Evolutionary conservation across 1,140 invertebrate genomes (phyloP), one percentile per base, ranked within the genome.

Genomic region (Macrotrachela quadricornifera): DNA sequence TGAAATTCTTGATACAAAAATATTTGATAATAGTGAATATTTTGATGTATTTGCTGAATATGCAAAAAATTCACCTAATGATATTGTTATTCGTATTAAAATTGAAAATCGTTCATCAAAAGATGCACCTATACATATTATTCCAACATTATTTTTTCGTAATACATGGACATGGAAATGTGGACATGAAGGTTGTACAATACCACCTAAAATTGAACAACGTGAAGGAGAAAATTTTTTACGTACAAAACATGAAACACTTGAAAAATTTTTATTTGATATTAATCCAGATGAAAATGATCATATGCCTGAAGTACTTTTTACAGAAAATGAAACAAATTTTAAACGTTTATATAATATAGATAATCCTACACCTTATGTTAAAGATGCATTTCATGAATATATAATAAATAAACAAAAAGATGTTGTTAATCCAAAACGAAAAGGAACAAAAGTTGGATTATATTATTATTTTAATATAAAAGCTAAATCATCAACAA

Each of bases 1-100:
- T 54, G 69, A 71, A 57, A 38, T 71, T 11, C 50, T 64, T 21
- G 66, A 71, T 53, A 66, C 67, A 55, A 12, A 1, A 17, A 18
- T 52, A 9, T 66, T 71, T 57, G 59, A 66, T 40, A 53, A 65
- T 8, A 60, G 60, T 46, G 42, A 57, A 13, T 71, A 71, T 55
- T 71, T 68, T 65, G 68, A 71, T 56, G 62, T 71, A n/a, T 48
- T 43, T 30, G 65, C 62, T 10, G 69, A 71, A 46, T 71, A 69
- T 53, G 65, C 64, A 45, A 71, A 71, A 55, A 52, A 41, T 10
- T 57, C 56, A 2, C 65, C 67, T 0, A 63, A 68, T 46, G 62
- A 69, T 52, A 61, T 71, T 10, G 57, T 70, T 6, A 59, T 59
- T 13, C 57, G 60, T 40, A 64, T 67, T 42, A 68, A 63, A 3